Evolutionary conservation across 2,888 invertebrate genomes (phyloP).

Genomic region (Limnephilus marmoratus): DNA sequence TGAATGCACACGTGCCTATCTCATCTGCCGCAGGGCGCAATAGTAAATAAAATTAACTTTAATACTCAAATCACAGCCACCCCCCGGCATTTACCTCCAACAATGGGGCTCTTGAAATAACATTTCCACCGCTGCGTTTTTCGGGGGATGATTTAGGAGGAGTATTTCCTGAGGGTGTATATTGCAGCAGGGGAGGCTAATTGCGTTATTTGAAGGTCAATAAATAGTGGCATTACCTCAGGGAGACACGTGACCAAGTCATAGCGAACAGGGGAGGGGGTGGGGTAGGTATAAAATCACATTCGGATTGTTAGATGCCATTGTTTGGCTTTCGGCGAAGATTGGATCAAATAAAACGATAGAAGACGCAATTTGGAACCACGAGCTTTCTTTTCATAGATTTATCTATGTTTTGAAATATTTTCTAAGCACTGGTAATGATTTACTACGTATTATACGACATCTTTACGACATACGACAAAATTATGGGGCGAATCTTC

Average conservation of each 20-base stretch:
- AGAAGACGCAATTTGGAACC: neutral
- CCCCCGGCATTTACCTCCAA: neutral
- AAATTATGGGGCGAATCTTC: too few relatives aligned
- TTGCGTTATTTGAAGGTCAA: constrained; percentile 66
- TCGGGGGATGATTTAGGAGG: constrained; percentile 30
- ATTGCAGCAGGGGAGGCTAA: constrained; percentile 57
- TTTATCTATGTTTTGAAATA: neutral
- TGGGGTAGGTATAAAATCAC: constrained; percentile 3
- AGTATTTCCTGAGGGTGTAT: constrained; percentile 29
- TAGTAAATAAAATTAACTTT: neutral
- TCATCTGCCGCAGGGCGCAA: neutral
- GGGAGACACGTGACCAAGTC: constrained; percentile 57
- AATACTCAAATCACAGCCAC: neutral
- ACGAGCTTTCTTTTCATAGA: neutral
- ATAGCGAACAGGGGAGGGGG: neutral
- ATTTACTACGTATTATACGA: neutral
- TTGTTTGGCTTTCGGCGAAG: constrained; percentile 50
- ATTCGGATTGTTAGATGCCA: constrained; percentile 47
- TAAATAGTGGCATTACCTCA: constrained; percentile 64
- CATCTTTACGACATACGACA: too few relatives aligned
- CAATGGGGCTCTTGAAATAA: constrained; percentile 38
- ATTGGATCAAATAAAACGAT: constrained; percentile 26
- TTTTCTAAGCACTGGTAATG: neutral
- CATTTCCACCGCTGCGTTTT: constrained; percentile 23
- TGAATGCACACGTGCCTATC: neutral